These are phyloP conservation scores for Bombus pascuorum DNA, from an alignment of 1,140 invertebrate genomes.

Conservation along the genomic window DNA sequence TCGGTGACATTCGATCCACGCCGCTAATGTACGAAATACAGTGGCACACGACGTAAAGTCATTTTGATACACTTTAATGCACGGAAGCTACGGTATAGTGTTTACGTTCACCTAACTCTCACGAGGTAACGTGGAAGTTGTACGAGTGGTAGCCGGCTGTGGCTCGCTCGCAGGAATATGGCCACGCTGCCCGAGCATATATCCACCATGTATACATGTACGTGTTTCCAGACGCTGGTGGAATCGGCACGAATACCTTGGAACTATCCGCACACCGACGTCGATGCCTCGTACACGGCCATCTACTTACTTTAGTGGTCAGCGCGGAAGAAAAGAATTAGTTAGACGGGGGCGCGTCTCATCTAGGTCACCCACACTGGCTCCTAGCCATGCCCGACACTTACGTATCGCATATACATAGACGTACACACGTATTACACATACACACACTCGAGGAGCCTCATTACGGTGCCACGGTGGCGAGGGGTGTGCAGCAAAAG, in stretches of 20 bases:
- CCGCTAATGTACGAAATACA: slow-evolving; percentile 15
- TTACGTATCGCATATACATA: slow-evolving; percentile 67
- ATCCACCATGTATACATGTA: neutral
- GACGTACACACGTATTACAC: slow-evolving; percentile 63
- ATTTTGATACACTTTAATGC: slow-evolving; percentile 22
- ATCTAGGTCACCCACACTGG: slow-evolving; percentile 80
- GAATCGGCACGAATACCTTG: slow-evolving; percentile 7
- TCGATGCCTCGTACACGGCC: slow-evolving; percentile 73
- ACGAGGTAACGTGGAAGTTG: slow-evolving; percentile 44
- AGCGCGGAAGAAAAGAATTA: slow-evolving; percentile 82
- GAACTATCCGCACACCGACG: slow-evolving; percentile 36
- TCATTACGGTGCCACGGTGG: slow-evolving; percentile 79
- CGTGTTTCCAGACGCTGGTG: slow-evolving; percentile 5
- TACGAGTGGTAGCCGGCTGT: slow-evolving; percentile 12
- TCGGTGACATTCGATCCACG: slow-evolving; percentile 24
- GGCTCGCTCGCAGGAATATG: slow-evolving; percentile 52
- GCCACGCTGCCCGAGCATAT: slow-evolving; percentile 29
- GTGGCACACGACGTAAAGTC: neutral
- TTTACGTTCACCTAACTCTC: slow-evolving; percentile 61
- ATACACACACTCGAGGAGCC: slow-evolving; percentile 72
- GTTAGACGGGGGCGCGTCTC: slow-evolving; percentile 81
- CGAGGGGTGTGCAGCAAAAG: slow-evolving; percentile 81
- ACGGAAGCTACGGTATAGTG: slow-evolving; percentile 31
- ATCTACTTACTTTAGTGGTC: slow-evolving; percentile 82
- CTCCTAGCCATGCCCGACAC: slow-evolving; percentile 50